Evolutionary conservation across 2,113 vertebrate species (phyloP).

Genomic region (Monopterus albus): DNA sequence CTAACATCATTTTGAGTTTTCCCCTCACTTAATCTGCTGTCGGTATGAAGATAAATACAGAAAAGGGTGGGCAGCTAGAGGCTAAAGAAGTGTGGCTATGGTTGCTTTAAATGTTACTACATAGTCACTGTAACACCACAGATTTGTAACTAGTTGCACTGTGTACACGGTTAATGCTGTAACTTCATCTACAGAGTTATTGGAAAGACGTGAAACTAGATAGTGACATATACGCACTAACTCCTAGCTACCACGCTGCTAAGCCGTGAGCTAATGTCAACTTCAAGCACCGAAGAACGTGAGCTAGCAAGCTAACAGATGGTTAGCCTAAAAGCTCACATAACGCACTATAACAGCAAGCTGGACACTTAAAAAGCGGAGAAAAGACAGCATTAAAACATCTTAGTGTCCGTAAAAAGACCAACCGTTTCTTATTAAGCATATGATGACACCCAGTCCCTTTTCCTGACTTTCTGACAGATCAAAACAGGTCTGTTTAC

Average conservation of each 20-base stretch:
- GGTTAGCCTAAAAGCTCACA: constrained; percentile 23
- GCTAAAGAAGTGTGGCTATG: neutral
- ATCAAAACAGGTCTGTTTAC: constrained; percentile 71
- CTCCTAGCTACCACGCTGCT: neutral
- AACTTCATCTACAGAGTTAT: neutral
- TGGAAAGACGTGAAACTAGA: neutral
- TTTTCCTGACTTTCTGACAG: constrained; percentile 50
- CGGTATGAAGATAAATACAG: too few species aligned
- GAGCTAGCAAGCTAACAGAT: constrained; percentile 23
- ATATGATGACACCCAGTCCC: too few species aligned
- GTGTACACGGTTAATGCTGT: neutral
- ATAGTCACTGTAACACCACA: neutral
- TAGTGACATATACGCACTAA: neutral
- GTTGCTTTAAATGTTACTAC: neutral
- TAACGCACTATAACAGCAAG: neutral
- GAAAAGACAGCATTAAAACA: too few species aligned
- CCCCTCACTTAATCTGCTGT: too few species aligned
- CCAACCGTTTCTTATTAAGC: neutral
- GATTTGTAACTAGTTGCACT: too few species aligned
- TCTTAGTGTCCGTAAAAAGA: neutral
- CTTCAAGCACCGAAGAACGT: neutral
- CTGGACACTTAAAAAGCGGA: too few species aligned
- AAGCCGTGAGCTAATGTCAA: neutral
- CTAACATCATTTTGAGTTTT: neutral
- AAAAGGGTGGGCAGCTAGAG: constrained; percentile 1